Base-by-base conservation (phyloP, 2,888 invertebrate species). In the Caenorhabditis wallacei region DNA sequence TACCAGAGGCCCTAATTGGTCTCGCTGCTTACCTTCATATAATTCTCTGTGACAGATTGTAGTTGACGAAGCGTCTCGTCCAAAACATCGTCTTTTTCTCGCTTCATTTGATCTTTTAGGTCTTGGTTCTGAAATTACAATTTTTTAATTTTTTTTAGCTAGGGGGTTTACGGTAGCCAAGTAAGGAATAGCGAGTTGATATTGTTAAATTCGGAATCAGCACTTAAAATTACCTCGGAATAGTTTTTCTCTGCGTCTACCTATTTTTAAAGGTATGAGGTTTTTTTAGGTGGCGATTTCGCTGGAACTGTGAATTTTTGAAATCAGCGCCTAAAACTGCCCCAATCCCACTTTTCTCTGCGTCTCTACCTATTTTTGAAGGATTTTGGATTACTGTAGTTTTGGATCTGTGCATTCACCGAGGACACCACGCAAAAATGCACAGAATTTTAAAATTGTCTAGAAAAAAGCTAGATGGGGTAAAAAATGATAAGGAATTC, bases 81-180 rank as follows among this genome's bases (percentile, higher is more conserved):
- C 20, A 85, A 51, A 16, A 83, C 82, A 5, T 84, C 87, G 63
- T 87, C 85, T 35, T 84, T 85, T 24, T 87, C 87, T 35, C 70
- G 64, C 63, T 68, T 76, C 72, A 85, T 84, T 35, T 84, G 68
- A 11, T 85, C 82, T 70, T 79, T 71, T 26, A 78, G 20, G 26
- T 74, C 79, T 35, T 54, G 63, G 24, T 78, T 85, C 86, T 86
- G 59, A 20, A 85, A 66, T 22, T 11, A n/a, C 18, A n/a, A n/a
- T n/a, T n/a, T n/a, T n/a, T n/a, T n/a, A n/a, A n/a, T n/a, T n/a
- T n/a, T n/a, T n/a, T n/a, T n/a, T n/a, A n/a, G n/a, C n/a, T n/a
- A n/a, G n/a, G n/a, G n/a, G n/a, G n/a, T n/a, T n/a, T 30, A 30
- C 30, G 30, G 30, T 30, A 30, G 30, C 8, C 30, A n/a, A n/a